Conservation (phyloP, 2,113 vertebrate genomes). For the Gadus chalcogrammus region DNA sequence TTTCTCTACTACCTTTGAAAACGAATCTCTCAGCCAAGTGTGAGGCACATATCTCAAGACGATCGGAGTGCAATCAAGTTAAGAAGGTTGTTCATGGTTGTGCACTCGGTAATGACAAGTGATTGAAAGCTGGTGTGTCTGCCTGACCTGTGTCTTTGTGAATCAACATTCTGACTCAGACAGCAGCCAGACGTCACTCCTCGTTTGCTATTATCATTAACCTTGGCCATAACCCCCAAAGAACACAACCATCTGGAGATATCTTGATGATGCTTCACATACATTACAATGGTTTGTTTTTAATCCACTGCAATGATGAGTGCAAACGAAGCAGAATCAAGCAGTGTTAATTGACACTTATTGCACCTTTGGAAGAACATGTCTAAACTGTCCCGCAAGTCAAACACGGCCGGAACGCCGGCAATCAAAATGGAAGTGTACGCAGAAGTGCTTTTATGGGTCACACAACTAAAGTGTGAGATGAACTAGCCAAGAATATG, state of each 20-base stretch:
- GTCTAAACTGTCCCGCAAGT: not conserved
- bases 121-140: no score
- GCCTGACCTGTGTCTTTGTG: not conserved
- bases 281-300: not conserved
- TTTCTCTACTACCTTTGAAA: not conserved
- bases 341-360: not conserved
- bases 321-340: not conserved
- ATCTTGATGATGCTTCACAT: constrained; percentile 47
- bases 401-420: no score
- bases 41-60: no score
- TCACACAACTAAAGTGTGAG: constrained; percentile 42
- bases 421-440: not conserved
- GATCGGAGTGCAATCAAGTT: no score
- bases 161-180: constrained; percentile 17
- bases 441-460: not conserved
- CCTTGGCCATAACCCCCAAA: constrained; percentile 69
- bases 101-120: no score
- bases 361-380: not conserved
- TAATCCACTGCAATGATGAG: not conserved
- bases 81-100: no score
- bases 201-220: constrained; percentile 76
- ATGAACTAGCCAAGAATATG: constrained; percentile 39
- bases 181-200: constrained; percentile 74
- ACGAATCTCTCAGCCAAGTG: no score
- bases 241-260: constrained; percentile 70